phyloP scores from a whole-genome alignment of 2,113 vertebrate species.

The Carassius carassius region DNA sequence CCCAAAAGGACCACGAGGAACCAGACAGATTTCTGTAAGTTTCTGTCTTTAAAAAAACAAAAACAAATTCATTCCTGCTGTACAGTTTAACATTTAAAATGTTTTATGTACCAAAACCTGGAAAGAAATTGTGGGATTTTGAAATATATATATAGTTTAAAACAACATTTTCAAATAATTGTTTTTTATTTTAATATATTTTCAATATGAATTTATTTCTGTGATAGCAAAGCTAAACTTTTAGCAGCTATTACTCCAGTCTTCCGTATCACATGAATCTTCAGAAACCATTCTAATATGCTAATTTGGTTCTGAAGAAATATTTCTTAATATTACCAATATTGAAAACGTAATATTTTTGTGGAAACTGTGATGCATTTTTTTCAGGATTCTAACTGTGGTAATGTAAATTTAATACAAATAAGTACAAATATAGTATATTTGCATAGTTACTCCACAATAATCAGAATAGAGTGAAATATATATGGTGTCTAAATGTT shows the following conservation, averaged over 20 bases:
- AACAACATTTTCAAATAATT: neutral
- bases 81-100: neutral
- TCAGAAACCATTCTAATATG: neutral
- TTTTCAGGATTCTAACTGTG: neutral
- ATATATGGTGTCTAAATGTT: too few species aligned
- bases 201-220: neutral
- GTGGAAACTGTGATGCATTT: neutral
- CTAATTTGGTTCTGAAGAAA: neutral
- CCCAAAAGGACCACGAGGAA: conserved; percentile 73
- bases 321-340: neutral
- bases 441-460: neutral
- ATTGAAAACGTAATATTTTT: neutral
- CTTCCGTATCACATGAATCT: neutral
- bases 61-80: neutral
- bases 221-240: neutral
- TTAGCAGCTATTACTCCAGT: neutral
- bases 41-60: neutral
- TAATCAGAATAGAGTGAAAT: neutral
- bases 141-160: too few species aligned
- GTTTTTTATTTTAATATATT: neutral
- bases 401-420: neutral
- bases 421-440: neutral
- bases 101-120: neutral
- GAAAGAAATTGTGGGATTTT: neutral
- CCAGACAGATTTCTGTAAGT: conserved; percentile 74